These are phyloP conservation scores for Arnoldichthys spilopterus DNA, from an alignment of 2,797 vertebrate species.

Conservation along the genomic window DNA sequence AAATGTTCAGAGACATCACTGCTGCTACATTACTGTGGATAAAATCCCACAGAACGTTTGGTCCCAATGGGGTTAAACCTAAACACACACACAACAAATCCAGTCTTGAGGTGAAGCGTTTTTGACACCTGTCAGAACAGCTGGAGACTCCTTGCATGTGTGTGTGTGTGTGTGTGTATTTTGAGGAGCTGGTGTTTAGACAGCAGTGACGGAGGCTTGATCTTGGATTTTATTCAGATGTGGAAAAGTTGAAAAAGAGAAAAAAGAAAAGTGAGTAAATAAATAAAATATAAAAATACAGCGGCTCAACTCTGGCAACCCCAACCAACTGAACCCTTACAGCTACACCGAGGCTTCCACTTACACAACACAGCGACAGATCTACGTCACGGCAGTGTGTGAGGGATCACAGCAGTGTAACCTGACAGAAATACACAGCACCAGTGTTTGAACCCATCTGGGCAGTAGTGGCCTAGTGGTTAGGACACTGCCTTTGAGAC, in stretches of 20 bases:
- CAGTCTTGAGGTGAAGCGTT: background rate
- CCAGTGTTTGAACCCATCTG: too few species aligned
- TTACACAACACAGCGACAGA: background rate
- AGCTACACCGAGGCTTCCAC: background rate
- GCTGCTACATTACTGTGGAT: background rate
- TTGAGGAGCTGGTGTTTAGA: background rate
- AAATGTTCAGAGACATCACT: background rate
- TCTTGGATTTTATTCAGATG: background rate
- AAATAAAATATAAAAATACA: background rate
- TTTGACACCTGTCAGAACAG: slow-evolving; percentile 38
- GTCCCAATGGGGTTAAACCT: background rate
- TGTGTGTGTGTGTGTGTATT: slow-evolving; percentile 13
- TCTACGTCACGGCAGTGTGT: background rate
- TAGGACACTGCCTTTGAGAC: too few species aligned
- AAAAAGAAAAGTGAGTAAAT: background rate
- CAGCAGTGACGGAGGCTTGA: background rate
- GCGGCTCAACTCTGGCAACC: background rate
- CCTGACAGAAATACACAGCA: background rate
- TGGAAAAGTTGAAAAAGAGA: background rate
- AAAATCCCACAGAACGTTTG: background rate
- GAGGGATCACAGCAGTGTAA: background rate
- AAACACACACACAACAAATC: background rate
- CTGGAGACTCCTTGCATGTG: background rate
- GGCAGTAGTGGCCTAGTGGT: too few species aligned
- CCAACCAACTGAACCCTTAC: background rate